These are phyloP conservation scores for Eupristina koningsbergeri DNA, from an alignment of 1,140 invertebrate species.

Conservation along the genomic window DNA sequence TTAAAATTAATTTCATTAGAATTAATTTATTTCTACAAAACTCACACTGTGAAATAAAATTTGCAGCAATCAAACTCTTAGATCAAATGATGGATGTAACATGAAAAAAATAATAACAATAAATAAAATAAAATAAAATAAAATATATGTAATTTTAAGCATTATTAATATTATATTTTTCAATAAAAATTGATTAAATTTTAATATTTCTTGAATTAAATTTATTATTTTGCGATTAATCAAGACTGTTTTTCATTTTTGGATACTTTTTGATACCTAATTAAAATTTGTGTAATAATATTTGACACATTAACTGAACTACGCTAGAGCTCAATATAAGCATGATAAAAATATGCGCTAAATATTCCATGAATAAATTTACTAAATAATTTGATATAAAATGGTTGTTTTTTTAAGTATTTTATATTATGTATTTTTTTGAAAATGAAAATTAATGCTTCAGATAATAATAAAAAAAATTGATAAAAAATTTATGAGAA, in stretches of 20 bases:
- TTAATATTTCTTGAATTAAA: too few relatives aligned
- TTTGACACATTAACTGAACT: neutral
- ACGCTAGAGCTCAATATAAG: neutral
- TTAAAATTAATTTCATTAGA: neutral
- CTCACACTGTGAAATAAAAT: too few relatives aligned
- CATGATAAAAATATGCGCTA: neutral
- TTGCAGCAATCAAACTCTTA: too few relatives aligned
- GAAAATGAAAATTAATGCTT: neutral
- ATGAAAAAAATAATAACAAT: too few relatives aligned
- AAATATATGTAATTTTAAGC: too few relatives aligned
- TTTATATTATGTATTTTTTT: neutral
- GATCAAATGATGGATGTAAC: too few relatives aligned
- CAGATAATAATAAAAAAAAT: too few relatives aligned
- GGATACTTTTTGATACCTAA: neutral
- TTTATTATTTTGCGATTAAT: neutral
- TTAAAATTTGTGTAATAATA: neutral
- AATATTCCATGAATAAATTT: neutral
- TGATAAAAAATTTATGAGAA: too few relatives aligned
- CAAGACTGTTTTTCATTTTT: neutral
- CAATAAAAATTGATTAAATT: too few relatives aligned
- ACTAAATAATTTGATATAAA: neutral
- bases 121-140: too few relatives aligned
- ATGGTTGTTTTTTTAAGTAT: neutral
- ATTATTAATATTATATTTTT: too few relatives aligned
- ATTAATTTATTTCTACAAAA: neutral